Evolutionary conservation across 2,888 invertebrate genomes (phyloP), one percentile per base, ranked within the genome.

Genomic region (Phaedon cochleariae): DNA sequence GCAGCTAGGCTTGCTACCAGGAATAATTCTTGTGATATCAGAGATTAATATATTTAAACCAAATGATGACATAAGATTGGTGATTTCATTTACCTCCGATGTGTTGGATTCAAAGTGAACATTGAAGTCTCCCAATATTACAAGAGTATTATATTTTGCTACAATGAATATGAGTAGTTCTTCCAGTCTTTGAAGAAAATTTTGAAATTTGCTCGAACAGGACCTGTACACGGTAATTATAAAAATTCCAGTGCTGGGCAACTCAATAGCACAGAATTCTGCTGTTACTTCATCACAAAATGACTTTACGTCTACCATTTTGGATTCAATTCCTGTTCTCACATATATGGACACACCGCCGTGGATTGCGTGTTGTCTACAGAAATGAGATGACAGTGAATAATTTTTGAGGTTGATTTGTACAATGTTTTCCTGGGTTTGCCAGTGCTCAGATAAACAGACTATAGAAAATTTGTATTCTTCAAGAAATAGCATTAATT

Each of bases 251-350:
- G 41, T 17, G 53, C 53, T 31, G 34, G 31, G 31, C 34, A 31
- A 31, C 31, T 53, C 3, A 31, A 52, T 26, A 52, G 22, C 51
- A 52, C 26, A 52, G 15, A 52, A 26, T 15, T 52, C 26, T 26
- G 52, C 52, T n/a, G n/a, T 52, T 52, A 52, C 52, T 52, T 52
- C 52, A 52, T 52, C 22, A 52, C 52, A 22, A 52, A 52, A 52
- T 52, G 29, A 52, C 22, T 52, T 52, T n/a, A 29, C 0, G 52
- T 52, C 52, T n/a, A 15, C 52, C 21, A 7, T 26, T 26, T 52
- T 22, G 1, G 9, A 26, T 52, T 22, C 1, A 52, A 22, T 52
- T 52, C n/a, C 52, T 29, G 29, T 22, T 22, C 9, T 52, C 2
- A 52, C 26, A 26, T 52, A 53, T 34, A 34, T 34, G 12, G 34